A percentile compares a stretch with the other conserved stretches of the same genome.
phyloP scores from a whole-genome alignment of 2,113 vertebrate genomes.

The Strigops habroptila region DNA sequence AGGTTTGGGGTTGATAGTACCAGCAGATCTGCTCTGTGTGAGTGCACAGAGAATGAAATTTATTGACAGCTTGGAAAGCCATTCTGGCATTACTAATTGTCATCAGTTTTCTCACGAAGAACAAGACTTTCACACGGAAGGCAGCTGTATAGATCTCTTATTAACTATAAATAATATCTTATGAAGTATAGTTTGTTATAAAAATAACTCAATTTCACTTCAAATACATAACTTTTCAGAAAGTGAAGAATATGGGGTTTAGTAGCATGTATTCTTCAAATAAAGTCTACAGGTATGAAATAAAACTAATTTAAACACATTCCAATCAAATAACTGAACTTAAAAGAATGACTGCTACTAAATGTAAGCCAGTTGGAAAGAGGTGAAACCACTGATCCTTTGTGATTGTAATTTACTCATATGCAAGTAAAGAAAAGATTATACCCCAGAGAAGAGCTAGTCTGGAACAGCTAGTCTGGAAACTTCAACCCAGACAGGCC shows the following conservation, averaged over 20 bases:
- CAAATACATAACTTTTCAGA: neutral
- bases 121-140: neutral
- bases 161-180: neutral
- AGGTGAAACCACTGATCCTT: neutral
- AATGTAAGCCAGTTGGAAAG: neutral
- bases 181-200: neutral
- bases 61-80: slow-evolving; percentile 36
- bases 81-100: slow-evolving; percentile 45
- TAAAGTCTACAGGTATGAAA: neutral
- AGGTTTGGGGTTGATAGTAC: neutral
- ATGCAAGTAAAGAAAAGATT: neutral
- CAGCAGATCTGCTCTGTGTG: neutral
- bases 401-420: neutral
- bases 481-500: neutral
- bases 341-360: neutral
- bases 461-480: neutral
- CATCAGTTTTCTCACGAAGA: neutral
- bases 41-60: slow-evolving; percentile 23
- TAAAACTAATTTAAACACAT: neutral
- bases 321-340: neutral
- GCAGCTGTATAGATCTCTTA: neutral
- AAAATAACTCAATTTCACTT: neutral
- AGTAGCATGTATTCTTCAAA: neutral
- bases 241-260: neutral
- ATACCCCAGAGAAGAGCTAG: neutral